Percentiles rank a stretch among this genome's conserved stretches.
These are phyloP conservation scores for Hiodon alosoides DNA, from an alignment of 2,113 vertebrate species.

Conservation along the genomic window DNA sequence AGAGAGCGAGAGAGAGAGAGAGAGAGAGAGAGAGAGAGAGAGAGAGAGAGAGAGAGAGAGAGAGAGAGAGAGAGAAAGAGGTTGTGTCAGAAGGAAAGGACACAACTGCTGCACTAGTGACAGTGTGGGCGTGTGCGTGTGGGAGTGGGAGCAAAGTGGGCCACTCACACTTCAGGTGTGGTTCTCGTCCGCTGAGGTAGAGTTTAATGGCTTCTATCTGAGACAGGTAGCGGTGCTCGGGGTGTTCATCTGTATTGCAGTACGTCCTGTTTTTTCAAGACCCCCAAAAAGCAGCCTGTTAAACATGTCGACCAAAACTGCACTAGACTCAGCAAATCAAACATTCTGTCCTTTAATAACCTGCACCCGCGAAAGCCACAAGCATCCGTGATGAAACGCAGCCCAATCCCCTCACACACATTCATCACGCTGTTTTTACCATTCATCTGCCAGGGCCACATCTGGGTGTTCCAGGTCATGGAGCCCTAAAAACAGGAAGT, in stretches of 20 bases:
- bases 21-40: not conserved
- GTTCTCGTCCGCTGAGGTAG: conserved; percentile 85
- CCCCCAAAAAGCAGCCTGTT: conserved; percentile 6
- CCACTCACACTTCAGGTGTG: conserved; percentile 82
- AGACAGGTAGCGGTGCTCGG: conserved; percentile 83
- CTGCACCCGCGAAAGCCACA: conserved; percentile 22
- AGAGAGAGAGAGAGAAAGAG: no score
- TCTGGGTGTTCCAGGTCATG: conserved; percentile 98
- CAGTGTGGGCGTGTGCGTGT: not conserved
- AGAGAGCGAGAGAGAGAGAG: not conserved
- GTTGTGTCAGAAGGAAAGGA: not conserved
- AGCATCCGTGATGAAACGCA: conserved; percentile 29
- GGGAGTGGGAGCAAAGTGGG: not conserved
- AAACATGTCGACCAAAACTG: not conserved
- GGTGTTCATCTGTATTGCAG: conserved; percentile 89
- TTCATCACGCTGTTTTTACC: conserved; percentile 64
- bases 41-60: no score
- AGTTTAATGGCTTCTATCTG: conserved; percentile 91
- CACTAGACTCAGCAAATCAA: not conserved
- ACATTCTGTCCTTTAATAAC: not conserved
- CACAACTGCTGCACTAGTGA: no score
- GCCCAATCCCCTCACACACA: conserved; percentile 29
- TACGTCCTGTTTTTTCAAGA: conserved; percentile 73
- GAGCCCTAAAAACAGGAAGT: conserved; percentile 69
- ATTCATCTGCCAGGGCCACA: conserved; percentile 91